Evolutionary conservation across 2,113 vertebrate genomes (phyloP).

Genomic region (Sprattus sprattus): DNA sequence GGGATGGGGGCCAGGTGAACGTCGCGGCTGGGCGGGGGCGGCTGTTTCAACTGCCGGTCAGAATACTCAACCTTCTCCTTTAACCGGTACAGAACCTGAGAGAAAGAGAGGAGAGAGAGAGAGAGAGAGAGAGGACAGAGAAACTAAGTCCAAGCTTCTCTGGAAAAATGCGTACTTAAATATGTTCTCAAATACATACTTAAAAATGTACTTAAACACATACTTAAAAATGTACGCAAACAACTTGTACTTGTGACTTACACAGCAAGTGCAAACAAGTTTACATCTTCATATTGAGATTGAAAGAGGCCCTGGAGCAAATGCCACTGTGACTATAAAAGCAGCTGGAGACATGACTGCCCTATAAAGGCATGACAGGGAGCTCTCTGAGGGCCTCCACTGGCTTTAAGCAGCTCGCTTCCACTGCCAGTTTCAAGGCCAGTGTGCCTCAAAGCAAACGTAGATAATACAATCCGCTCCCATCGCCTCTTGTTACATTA

Average conservation of each 20-base stretch:
- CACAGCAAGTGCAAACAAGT: neutral
- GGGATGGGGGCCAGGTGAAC: conserved; percentile 75
- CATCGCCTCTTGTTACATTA: neutral
- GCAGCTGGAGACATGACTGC: neutral
- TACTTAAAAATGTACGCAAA: neutral
- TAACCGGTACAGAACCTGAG: conserved; percentile 87
- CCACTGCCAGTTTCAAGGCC: neutral
- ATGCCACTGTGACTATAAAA: neutral
- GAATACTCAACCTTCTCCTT: conserved; percentile 87
- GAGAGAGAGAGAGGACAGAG: neutral
- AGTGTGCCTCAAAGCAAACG: neutral
- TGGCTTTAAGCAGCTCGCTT: neutral
- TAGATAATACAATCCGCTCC: neutral
- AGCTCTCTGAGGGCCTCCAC: neutral
- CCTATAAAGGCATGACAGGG: neutral
- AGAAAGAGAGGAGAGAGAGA: conserved; percentile 32
- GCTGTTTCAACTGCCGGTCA: conserved; percentile 83
- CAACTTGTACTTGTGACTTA: neutral
- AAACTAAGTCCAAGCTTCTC: neutral
- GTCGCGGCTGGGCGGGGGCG: conserved; percentile 70
- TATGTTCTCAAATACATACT: neutral
- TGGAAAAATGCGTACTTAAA: neutral
- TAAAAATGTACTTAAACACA: neutral
- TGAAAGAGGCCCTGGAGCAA: neutral
- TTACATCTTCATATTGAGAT: neutral